phyloP scores from a whole-genome alignment of 1,140 invertebrate species.

The Drosophila carrolli region DNA sequence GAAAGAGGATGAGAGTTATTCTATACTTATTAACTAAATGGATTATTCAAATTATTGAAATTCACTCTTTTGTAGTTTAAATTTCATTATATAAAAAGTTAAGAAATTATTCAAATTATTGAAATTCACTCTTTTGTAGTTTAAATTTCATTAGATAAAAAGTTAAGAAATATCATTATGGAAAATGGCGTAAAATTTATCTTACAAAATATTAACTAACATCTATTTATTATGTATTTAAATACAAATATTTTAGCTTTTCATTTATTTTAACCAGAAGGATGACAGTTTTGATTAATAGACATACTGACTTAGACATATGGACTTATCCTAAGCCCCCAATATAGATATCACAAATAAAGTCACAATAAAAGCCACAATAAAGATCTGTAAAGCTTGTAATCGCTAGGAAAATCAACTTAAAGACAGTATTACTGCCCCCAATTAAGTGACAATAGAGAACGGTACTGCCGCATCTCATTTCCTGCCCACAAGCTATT shows the following conservation, averaged over 20 bases:
- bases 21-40: no score
- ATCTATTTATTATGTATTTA: no score
- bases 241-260: neutral
- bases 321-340: neutral
- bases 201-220: no score
- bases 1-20: neutral
- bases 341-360: constrained; percentile 14
- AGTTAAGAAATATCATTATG: no score
- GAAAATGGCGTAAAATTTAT: no score
- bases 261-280: neutral
- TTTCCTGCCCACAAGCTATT: constrained; percentile 16
- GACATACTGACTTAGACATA: neutral
- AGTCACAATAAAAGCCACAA: constrained; percentile 43
- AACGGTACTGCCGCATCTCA: constrained; percentile 35
- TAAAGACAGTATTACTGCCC: constrained; percentile 45
- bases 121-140: neutral
- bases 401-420: constrained; percentile 43
- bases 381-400: constrained; percentile 39
- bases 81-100: no score
- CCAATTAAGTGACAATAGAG: constrained; percentile 70
- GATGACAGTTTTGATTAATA: neutral
- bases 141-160: no score
- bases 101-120: no score
- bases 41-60: no score
- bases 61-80: neutral